Conservation (phyloP, 1,140 invertebrate species). For the Lamellibrachia luymesi region DNA sequence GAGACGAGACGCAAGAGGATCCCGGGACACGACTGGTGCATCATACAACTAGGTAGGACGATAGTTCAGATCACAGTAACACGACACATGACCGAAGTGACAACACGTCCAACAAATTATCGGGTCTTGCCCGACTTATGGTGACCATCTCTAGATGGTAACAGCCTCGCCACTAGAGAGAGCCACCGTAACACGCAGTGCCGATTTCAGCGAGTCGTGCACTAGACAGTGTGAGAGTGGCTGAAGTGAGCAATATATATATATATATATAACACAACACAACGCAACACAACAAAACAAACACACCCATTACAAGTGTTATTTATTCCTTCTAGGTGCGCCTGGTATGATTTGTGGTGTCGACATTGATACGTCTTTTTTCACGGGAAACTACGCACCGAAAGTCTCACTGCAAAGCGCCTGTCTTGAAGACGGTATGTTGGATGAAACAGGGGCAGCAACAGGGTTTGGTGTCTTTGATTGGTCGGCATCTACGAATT, state of each 20-base stretch:
- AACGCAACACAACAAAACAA: not conserved
- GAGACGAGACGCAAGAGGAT: constrained; percentile 67
- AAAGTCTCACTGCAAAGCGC: constrained; percentile 68
- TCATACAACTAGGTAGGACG: constrained; percentile 61
- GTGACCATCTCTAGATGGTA: no score
- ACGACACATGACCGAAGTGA: no score
- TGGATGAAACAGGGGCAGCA: not conserved
- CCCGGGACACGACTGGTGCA: constrained; percentile 68
- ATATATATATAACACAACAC: not conserved
- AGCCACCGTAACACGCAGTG: no score
- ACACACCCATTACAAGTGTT: not conserved
- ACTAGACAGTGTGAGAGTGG: no score
- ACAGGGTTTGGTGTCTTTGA: not conserved
- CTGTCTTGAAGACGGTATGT: constrained; percentile 45
- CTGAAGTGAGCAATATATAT: not conserved
- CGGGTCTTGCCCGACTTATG: no score
- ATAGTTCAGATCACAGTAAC: not conserved
- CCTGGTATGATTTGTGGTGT: constrained; percentile 63
- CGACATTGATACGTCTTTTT: constrained; percentile 67
- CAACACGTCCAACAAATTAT: no score
- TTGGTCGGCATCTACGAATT: not conserved
- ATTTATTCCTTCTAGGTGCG: constrained; percentile 37
- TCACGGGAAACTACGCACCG: constrained; percentile 69
- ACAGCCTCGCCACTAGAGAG: no score
- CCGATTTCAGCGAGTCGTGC: no score